Evolutionary conservation across 2,888 invertebrate species (phyloP).

Genomic region (Plebejus anna): DNA sequence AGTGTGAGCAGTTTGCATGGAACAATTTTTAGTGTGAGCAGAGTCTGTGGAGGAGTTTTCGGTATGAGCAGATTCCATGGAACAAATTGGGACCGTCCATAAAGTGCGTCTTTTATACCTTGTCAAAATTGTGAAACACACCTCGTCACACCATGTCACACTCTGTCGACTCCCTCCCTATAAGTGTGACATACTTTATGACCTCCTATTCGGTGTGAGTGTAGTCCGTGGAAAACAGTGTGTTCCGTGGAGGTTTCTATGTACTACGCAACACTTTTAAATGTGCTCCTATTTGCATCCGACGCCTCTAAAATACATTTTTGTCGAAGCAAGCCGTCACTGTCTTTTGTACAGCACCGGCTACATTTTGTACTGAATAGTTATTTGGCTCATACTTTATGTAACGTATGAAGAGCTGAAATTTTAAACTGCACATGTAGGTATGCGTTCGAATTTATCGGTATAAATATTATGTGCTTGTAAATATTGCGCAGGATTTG

Average conservation of each 20-base stretch:
- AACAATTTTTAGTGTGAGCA: background rate
- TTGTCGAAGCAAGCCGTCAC: conserved; percentile 55
- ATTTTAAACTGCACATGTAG: conserved; percentile 23
- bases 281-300: conserved; percentile 45
- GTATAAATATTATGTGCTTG: background rate
- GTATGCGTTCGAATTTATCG: background rate
- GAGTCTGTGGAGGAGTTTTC: background rate
- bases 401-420: conserved; percentile 9
- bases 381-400: conserved; percentile 31
- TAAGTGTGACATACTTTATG: too few species aligned
- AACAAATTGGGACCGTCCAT: background rate
- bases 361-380: conserved; percentile 38
- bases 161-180: too few species aligned
- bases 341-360: conserved; percentile 42
- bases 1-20: too few species aligned
- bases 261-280: conserved; percentile 54
- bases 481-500: background rate
- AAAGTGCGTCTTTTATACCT: too few species aligned
- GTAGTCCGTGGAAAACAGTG: conserved; percentile 47
- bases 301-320: conserved; percentile 54
- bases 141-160: too few species aligned
- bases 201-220: too few species aligned
- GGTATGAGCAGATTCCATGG: conserved; percentile 36
- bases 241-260: conserved; percentile 9
- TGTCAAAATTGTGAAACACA: too few species aligned